Base-by-base conservation (phyloP, 2,113 vertebrate genomes). In the Cinclus cinclus region DNA sequence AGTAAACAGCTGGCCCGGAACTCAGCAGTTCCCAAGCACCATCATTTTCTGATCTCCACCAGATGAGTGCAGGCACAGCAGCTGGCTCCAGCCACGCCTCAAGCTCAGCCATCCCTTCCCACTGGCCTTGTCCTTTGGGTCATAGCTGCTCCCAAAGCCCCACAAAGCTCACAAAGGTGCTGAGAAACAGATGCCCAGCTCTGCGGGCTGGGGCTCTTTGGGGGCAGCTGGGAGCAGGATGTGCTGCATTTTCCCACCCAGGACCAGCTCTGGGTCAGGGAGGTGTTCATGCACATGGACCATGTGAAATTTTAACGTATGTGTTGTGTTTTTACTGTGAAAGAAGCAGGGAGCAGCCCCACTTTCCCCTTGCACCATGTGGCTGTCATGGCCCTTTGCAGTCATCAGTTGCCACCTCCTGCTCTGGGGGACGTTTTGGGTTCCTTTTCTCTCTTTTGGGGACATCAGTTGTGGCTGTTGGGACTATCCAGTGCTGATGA, bases 251-350 rank as follows among this genome's bases (percentile, higher is more conserved):
- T n/a, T n/a, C 35, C 30, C 39, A 16, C 15, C n/a, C 22, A 15
- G 10, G n/a, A 44, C 30, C 12, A 14, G 25, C 56, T 58, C 6
- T 42, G 53, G 16, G 13, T 11, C 7, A 31, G 21, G 49, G 4
- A 35, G 8, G 2, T 18, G n/a, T 7, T 44, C 23, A 0, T 1
- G 7, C 15, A 9, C 2, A 0, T 2, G 3, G 17, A 10, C 3
- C 30, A 3, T 2, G 0, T 3, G 33, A 10, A 39, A 70, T 47
- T 30, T 31, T 7, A 22, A 6, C 0, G 0, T 33, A 1, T 2
- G 0, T 1, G 2, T 24, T 25, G 37, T 3, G 7, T 35, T 67
- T 67, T 49, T 25, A 2, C 11, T 27, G 17, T 27, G 49, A 21
- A 55, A 53, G 39, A 16, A 49, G 37, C 33, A 15, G 33, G 6